These are phyloP conservation scores for Chroicocephalus ridibundus DNA, from an alignment of 2,113 vertebrate genomes.

Conservation along the genomic window DNA sequence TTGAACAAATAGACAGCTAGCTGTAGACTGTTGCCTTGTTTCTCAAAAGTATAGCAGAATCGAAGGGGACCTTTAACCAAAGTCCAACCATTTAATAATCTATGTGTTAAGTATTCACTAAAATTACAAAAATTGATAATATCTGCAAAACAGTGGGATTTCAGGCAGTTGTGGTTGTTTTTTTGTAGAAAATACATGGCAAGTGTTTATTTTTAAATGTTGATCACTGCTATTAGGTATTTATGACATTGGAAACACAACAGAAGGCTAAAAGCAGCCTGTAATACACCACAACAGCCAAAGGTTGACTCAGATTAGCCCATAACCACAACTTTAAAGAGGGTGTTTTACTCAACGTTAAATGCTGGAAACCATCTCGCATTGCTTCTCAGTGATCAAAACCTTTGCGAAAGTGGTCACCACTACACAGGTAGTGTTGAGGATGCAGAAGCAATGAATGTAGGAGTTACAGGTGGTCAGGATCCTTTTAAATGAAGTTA, in stretches of 20 bases:
- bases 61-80: background rate
- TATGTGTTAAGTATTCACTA: background rate
- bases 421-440: background rate
- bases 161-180: background rate
- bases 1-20: background rate
- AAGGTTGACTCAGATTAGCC: background rate
- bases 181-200: background rate
- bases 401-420: background rate
- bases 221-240: background rate
- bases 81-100: background rate
- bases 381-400: background rate
- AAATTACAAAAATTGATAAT: background rate
- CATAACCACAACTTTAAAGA: background rate
- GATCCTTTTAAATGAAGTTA: background rate
- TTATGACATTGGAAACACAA: background rate
- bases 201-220: background rate
- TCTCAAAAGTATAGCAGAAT: background rate
- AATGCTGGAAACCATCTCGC: background rate
- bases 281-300: background rate
- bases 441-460: background rate
- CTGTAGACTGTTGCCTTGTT: background rate
- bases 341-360: background rate
- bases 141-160: background rate
- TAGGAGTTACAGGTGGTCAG: background rate
- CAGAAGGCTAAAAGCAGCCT: background rate